phyloP scores from a whole-genome alignment of 2,797 vertebrate species.

The Crax fasciolata region DNA sequence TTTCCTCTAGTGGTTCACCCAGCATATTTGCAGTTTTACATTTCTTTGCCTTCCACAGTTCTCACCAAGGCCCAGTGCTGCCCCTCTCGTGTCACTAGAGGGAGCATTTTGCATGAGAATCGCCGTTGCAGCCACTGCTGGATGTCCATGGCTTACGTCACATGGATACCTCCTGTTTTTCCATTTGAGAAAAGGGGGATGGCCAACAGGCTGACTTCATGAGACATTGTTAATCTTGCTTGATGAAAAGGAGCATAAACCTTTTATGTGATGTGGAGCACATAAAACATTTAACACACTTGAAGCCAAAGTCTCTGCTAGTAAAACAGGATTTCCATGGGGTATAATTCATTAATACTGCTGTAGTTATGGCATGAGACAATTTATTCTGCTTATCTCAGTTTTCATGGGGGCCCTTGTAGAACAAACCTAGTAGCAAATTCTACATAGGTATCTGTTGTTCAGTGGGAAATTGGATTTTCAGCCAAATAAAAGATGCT shows the following conservation, averaged over 20 bases:
- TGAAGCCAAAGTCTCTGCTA: slow-evolving; percentile 12
- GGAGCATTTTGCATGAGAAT: neutral
- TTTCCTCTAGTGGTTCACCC: neutral
- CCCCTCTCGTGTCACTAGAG: slow-evolving; percentile 30
- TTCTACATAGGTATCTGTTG: neutral
- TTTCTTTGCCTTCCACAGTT: neutral
- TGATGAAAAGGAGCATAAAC: slow-evolving; percentile 36
- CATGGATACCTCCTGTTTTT: slow-evolving; percentile 41
- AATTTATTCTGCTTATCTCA: slow-evolving; percentile 5
- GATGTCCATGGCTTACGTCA: neutral
- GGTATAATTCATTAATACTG: slow-evolving; percentile 13
- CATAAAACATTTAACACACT: slow-evolving; percentile 13
- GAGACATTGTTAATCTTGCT: slow-evolving; percentile 11
- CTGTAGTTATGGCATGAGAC: neutral
- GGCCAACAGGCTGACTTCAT: neutral
- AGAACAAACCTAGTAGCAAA: slow-evolving; percentile 1
- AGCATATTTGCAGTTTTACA: neutral
- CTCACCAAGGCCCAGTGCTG: neutral
- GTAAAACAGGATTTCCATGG: neutral
- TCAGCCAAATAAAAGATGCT: neutral
- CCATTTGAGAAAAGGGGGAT: neutral
- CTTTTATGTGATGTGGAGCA: neutral
- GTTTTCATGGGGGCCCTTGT: neutral
- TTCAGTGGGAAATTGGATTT: slow-evolving; percentile 17
- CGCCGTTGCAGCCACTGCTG: neutral